Base-by-base conservation (phyloP, 2,888 invertebrate species). In the Stenurella melanura region DNA sequence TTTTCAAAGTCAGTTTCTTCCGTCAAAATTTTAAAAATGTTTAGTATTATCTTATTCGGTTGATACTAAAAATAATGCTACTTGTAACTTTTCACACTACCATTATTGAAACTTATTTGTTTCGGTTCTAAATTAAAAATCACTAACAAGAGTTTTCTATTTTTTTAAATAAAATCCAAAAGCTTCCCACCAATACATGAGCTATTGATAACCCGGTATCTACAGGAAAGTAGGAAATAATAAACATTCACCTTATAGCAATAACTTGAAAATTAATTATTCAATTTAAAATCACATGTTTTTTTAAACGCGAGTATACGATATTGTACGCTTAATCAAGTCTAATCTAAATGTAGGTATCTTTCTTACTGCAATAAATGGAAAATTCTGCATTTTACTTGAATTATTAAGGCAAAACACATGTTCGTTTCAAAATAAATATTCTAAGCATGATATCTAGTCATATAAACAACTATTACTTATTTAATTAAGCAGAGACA, bases 401-500 rank as follows among this genome's bases (percentile, higher is more conserved):
- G 42, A 64, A 42, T 64, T 64, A 64, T 64, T 42, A 64, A 64
- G 38, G 64, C 21, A 64, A 42, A 64, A 42, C 64, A 64, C 42
- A 54, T 56, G 54, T 54, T 54, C 54, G 34, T 12, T 26, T 54
- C 7, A 67, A 50, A 26, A 56, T 67, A 67, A 69, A 57, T 57
- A 63, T 63, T 54, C 54, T 63, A 74, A 75, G 56, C 70, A 61
- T 66, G 70, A 70, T 74, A 81, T 82, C 83, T 81, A 80, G 77
- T 74, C 78, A 75, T 81, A 79, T 85, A 85, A 83, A 86, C 82
- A 86, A 84, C 86, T 86, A 86, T 87, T 87, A 87, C 85, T 84
- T 83, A 85, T 86, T 87, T 87, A 87, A 87, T 87, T 87, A 87
- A 84, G 83, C 87, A 86, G 83, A 82, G 83, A 82, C 83, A 83